Base-by-base conservation (phyloP, 2,888 invertebrate species). In the Lordiphosa fenestrarum region DNA sequence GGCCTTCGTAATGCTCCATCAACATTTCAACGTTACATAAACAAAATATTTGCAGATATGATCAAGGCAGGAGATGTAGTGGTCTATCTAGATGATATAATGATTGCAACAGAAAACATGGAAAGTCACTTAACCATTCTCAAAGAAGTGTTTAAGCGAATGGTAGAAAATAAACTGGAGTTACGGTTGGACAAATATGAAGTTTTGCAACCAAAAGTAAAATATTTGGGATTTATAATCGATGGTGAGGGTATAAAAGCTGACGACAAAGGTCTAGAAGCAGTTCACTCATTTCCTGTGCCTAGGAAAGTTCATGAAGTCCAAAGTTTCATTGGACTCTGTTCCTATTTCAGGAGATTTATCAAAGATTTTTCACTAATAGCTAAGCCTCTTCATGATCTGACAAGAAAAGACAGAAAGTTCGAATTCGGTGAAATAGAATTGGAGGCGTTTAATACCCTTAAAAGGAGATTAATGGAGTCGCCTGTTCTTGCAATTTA, bases 241-340 rank as follows among this genome's bases (percentile, higher is more conserved):
- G 13, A 13, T 13, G 6, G 37, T 15, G 15, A 15, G 15, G 15
- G 15, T 1, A 15, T 15, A 15, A 15, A 15, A 15, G 15, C 15
- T 15, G 15, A 15, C 15, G 15, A 15, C 15, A 15, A 15, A 15
- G 15, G 15, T 15, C 15, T 15, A 15, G 15, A 15, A 15, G 15
- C 37, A 12, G 13, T 13, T 12, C n/a, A 6, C 5, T 37, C 4
- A 1, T 40, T 21, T 21, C 40, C 40, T 7, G 10, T 40, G 9
- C 40, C 40, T 2, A 19, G 10, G 7, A 40, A 40, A 40, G n/a
- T n/a, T 21, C 40, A 40, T 9, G 40, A 40, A 40, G 21, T 40
- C 9, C n/a, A 40, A 40, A 40, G 40, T 21, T 40, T 40, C 10
- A 21, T 23, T 1, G 40, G 23, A 21, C 23, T 23, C 6, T 40